These are phyloP conservation scores for Morelia viridis DNA, from an alignment of 2,797 vertebrate genomes.

Conservation along the genomic window DNA sequence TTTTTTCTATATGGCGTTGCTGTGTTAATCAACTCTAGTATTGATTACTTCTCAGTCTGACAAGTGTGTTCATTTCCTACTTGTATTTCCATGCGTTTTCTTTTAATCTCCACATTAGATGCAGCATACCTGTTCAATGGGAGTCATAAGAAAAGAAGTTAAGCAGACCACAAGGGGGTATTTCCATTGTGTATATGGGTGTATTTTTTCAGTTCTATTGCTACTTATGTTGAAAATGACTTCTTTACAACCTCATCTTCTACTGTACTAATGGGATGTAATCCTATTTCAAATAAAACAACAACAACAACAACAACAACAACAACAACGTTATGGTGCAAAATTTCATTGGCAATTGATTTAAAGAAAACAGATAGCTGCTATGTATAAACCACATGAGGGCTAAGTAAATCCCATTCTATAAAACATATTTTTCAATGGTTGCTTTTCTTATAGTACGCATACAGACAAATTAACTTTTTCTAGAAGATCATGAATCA, in stretches of 20 bases:
- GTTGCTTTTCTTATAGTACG: neutral
- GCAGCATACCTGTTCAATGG: slow-evolving; percentile 20
- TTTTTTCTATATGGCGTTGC: neutral
- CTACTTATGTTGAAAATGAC: no score
- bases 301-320: no score
- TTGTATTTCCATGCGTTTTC: slow-evolving; percentile 3
- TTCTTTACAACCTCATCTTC: neutral
- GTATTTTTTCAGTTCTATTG: slow-evolving; percentile 4
- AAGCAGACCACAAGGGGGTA: neutral
- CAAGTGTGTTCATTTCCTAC: slow-evolving; percentile 16
- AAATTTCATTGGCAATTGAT: slow-evolving; percentile 31
- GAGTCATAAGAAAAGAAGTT: neutral
- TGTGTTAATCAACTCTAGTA: slow-evolving; percentile 18
- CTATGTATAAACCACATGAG: neutral
- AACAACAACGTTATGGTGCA: neutral
- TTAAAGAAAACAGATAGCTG: slow-evolving; percentile 7
- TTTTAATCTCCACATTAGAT: slow-evolving; percentile 19
- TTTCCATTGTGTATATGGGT: slow-evolving; percentile 3
- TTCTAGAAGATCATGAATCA: no score
- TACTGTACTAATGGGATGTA: neutral
- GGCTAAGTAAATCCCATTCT: slow-evolving; percentile 1
- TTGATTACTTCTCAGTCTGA: slow-evolving; percentile 20
- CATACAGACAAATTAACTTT: no score
- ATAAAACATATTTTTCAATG: slow-evolving; percentile 10
- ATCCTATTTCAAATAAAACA: neutral